Conservation (phyloP, 2,888 invertebrate species). For the Prostheceraeus crozeri region DNA sequence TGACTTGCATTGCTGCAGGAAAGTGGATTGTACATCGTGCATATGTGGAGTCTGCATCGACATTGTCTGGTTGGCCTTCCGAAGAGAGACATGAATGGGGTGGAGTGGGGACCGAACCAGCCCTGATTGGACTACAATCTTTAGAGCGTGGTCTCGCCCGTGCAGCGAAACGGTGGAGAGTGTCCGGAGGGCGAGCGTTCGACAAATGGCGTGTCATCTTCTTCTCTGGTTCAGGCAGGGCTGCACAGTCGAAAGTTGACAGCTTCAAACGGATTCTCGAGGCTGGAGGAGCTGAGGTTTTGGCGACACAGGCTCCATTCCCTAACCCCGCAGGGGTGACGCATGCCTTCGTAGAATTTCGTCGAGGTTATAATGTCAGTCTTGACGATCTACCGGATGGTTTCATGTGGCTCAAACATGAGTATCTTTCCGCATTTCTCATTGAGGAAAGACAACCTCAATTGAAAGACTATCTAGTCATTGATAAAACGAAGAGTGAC, state of each 20-base stretch:
- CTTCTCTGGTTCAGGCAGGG: conserved; percentile 62
- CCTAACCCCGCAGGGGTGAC: conserved; percentile 62
- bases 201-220: conserved; percentile 58
- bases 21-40: conserved; percentile 77
- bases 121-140: conserved; percentile 1
- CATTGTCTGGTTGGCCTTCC: conserved; percentile 61
- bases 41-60: conserved; percentile 67
- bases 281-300: conserved; percentile 71
- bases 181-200: conserved; percentile 48
- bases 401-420: background rate
- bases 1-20: conserved; percentile 76
- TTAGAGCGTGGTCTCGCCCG: conserved; percentile 20
- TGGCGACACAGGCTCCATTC: too few species aligned
- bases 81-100: conserved; percentile 43
- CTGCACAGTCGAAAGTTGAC: too few species aligned
- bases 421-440: conserved; percentile 13
- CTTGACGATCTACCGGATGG: background rate
- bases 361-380: background rate
- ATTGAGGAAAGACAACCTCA: background rate
- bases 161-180: conserved; percentile 28
- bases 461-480: background rate
- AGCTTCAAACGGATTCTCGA: conserved; percentile 66
- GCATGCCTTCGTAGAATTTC: conserved; percentile 67
- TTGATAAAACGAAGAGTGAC: too few species aligned
- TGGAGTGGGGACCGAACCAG: conserved; percentile 29